Conservation (phyloP, 2,113 vertebrate genomes). For the Galbula dea region DNA sequence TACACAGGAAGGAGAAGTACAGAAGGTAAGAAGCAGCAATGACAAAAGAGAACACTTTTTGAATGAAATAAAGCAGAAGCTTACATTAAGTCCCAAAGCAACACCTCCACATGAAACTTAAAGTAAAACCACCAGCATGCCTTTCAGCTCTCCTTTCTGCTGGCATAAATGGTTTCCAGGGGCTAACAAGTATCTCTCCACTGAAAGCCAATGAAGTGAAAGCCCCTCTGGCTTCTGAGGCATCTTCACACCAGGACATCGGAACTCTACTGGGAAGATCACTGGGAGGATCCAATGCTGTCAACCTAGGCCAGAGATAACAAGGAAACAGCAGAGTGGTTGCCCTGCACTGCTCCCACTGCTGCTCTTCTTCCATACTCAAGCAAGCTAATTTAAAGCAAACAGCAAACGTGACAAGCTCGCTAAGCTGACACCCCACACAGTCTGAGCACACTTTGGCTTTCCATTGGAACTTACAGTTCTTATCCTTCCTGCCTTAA, state of each 20-base stretch:
- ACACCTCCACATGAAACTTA: background rate
- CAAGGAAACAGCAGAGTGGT: background rate
- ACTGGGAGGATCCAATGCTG: background rate
- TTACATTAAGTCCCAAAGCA: background rate
- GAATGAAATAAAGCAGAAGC: background rate
- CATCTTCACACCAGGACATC: rapidly evolving
- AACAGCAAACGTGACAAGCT: background rate
- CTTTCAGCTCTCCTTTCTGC: background rate
- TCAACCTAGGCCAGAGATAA: background rate
- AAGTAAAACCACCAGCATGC: background rate
- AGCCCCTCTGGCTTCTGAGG: background rate
- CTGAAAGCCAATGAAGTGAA: background rate
- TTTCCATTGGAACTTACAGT: background rate
- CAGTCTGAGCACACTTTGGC: background rate
- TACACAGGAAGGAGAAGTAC: background rate
- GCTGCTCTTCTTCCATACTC: background rate
- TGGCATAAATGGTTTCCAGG: background rate
- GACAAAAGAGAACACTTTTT: background rate
- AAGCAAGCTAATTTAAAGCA: background rate
- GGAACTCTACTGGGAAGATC: background rate
- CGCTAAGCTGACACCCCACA: background rate
- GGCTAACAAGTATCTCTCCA: background rate
- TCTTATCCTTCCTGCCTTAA: background rate
- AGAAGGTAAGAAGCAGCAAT: background rate
- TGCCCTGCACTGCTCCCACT: background rate